phyloP scores from a whole-genome alignment of 2,113 vertebrate genomes.

The Hemiprocne comata region DNA sequence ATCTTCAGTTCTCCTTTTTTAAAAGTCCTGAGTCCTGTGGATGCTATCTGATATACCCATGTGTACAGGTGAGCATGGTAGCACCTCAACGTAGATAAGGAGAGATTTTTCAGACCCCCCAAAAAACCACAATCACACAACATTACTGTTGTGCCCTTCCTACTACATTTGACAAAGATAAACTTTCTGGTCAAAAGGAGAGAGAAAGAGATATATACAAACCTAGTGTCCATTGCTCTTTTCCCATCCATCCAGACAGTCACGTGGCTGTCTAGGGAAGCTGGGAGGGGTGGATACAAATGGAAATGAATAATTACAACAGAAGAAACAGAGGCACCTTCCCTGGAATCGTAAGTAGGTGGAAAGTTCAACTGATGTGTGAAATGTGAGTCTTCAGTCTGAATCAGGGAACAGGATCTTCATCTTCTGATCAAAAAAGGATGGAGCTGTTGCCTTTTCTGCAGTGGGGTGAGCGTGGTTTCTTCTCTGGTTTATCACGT shows the following conservation, averaged over 20 bases:
- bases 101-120: not conserved
- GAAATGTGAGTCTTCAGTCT: not conserved
- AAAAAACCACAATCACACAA: not conserved
- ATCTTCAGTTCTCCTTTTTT: not conserved
- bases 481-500: not conserved
- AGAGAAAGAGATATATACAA: not conserved
- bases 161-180: not conserved
- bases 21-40: not conserved
- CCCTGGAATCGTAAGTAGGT: not conserved
- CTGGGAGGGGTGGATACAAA: not conserved
- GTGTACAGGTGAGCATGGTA: not conserved
- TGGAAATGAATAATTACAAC: not conserved
- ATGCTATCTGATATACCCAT: not conserved
- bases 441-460: not conserved
- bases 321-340: not conserved
- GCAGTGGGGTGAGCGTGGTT: not conserved
- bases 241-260: not conserved
- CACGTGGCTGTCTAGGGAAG: not conserved
- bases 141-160: not conserved
- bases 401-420: not conserved
- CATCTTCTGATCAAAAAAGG: not conserved
- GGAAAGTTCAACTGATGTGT: not conserved
- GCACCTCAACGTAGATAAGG: not conserved
- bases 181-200: slow-evolving; percentile 12
- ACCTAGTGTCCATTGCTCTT: not conserved